Evolutionary conservation across 2,113 vertebrate genomes (phyloP), one percentile per base, ranked within the genome.

Genomic region (Pomatostomus ruficeps): DNA sequence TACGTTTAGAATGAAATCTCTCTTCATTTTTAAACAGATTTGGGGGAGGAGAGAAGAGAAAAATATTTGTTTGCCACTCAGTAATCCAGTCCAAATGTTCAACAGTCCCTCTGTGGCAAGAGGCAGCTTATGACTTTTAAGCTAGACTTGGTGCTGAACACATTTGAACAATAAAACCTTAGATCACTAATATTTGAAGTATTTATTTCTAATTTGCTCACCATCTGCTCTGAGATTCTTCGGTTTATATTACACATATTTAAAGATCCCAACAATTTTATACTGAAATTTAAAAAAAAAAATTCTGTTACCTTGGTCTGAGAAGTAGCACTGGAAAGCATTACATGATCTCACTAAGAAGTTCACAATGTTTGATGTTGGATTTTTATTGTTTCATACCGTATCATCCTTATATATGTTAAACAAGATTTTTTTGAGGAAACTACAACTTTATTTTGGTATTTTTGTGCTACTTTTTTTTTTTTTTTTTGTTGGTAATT

Each of bases 71-170:
- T 97, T 95, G 94, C 92, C 88, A 93, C 45, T 94, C 79, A 67
- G 85, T 96, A 96, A 96, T 96, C 94, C 91, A 91, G 76, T 91
- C 96, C 96, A 95, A 96, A 93, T 96, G 91, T 96, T 94, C 96
- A 97, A 91, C 96, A 97, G 96, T 97, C 95, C 91, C 98, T 73
- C 90, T 97, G 97, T 98, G 97, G 97, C 96, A 95, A 97, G 97
- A 97, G 97, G 89, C 98, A 88, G 65, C 62, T 57, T 77, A 93
- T 94, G 79, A 88, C 89, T 98, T 88, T 90, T 89, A 92, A 77
- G n/a, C 83, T 93, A 92, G 70, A 90, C 38, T 95, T 63, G 86
- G 92, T 94, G n/a, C 66, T 93, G 83, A 89, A 7, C 35, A 85
- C 57, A 91, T 58, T 97, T 93, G 90, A 94, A 68, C 78, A 88